Conservation (phyloP, 2,888 invertebrate genomes). For the Limenitis camilla region DNA sequence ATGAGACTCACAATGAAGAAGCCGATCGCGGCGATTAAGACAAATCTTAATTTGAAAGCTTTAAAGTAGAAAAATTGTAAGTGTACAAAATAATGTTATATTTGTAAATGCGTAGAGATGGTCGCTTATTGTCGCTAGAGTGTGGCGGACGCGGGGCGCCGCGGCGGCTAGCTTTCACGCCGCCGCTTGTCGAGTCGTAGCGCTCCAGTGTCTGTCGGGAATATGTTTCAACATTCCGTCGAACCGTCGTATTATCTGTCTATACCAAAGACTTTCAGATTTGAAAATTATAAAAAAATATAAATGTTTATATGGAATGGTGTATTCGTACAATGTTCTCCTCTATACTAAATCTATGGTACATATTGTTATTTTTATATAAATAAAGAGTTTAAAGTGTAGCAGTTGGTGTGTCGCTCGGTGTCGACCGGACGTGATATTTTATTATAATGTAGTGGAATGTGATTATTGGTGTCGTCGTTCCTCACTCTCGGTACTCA, state of each 20-base stretch:
- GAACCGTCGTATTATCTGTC: conserved; percentile 21
- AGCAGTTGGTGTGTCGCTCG: conserved; percentile 4
- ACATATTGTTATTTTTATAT: conserved; percentile 30
- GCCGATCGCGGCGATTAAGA: conserved; percentile 44
- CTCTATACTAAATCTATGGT: conserved; percentile 10
- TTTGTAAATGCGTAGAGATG: conserved; percentile 35
- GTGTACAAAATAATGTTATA: conserved; percentile 50
- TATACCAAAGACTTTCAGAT: conserved; percentile 27
- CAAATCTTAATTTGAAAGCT: conserved; percentile 67
- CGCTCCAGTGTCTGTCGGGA: conserved; percentile 16
- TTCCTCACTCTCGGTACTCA: conserved; percentile 3
- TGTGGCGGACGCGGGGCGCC: conserved; percentile 37
- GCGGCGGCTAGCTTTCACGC: conserved; percentile 77
- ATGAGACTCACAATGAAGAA: conserved; percentile 41
- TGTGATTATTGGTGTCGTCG: conserved; percentile 5
- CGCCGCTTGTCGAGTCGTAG: neutral
- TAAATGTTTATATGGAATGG: conserved; percentile 13
- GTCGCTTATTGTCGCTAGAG: neutral
- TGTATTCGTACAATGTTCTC: conserved; percentile 5
- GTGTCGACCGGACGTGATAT: conserved; percentile 10
- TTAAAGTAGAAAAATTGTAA: conserved; percentile 57
- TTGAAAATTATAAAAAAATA: conserved; percentile 17
- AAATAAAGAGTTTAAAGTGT: conserved; percentile 4
- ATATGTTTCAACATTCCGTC: conserved; percentile 24
- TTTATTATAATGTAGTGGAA: conserved; percentile 5